Evolutionary conservation across 2,113 vertebrate species (phyloP).

Genomic region (Anas platyrhynchos): DNA sequence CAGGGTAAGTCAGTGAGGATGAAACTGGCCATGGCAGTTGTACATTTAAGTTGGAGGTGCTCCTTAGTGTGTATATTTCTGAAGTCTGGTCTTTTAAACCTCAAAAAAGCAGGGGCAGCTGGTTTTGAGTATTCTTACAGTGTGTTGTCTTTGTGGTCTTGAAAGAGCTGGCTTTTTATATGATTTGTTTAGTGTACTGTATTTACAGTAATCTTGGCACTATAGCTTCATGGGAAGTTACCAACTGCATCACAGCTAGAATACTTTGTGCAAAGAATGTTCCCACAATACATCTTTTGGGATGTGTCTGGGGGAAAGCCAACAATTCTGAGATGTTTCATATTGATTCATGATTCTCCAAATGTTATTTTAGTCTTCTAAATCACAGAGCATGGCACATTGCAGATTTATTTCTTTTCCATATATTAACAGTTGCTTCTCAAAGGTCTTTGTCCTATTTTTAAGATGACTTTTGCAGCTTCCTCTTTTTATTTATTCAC

Average conservation of each 20-base stretch:
- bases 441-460: constrained; percentile 30
- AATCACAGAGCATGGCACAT: not conserved
- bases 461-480: constrained; percentile 10
- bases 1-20: accelerated
- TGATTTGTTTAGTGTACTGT: not conserved
- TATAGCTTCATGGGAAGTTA: constrained; percentile 35
- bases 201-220: constrained; percentile 34
- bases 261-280: constrained; percentile 2
- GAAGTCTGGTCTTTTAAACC: not conserved
- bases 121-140: not conserved
- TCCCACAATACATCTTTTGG: constrained; percentile 12
- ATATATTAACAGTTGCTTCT: constrained; percentile 24
- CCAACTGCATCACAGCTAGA: not conserved
- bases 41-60: not conserved
- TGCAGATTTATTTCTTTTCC: constrained; percentile 40
- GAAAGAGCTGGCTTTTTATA: not conserved
- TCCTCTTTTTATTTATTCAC: not conserved
- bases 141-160: not conserved
- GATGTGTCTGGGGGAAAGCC: constrained; percentile 25
- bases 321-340: constrained; percentile 26
- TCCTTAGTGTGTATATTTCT: not conserved
- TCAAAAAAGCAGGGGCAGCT: not conserved
- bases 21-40: not conserved
- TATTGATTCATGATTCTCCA: constrained; percentile 33
- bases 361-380: constrained; percentile 42